phyloP scores from a whole-genome alignment of 2,113 vertebrate species.

The Serinus canaria region DNA sequence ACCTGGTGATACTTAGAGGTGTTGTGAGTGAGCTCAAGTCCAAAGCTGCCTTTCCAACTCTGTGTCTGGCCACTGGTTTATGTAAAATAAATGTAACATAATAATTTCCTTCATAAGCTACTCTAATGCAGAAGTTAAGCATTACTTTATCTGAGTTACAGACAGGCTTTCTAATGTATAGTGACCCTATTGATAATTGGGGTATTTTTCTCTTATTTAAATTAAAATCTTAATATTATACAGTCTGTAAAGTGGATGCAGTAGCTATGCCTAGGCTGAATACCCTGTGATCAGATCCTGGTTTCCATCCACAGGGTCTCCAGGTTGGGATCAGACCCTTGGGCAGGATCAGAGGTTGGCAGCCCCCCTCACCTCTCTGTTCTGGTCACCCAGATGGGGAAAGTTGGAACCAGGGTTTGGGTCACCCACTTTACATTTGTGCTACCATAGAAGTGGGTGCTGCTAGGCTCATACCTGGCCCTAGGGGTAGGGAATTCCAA shows the following conservation, averaged over 20 bases:
- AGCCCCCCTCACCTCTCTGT: background rate
- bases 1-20: background rate
- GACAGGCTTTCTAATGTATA: background rate
- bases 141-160: background rate
- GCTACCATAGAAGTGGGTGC: background rate
- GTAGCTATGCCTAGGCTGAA: background rate
- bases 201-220: background rate
- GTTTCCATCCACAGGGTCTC: background rate
- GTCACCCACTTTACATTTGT: fast-evolving
- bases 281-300: background rate
- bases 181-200: background rate
- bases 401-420: background rate
- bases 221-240: background rate
- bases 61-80: background rate
- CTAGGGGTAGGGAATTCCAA: background rate
- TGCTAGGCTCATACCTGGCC: background rate
- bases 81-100: background rate
- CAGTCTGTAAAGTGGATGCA: background rate
- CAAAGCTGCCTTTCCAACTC: background rate
- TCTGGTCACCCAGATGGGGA: background rate
- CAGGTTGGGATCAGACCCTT: background rate
- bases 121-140: background rate
- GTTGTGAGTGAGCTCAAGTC: background rate
- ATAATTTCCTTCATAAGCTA: background rate
- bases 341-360: background rate